Conservation (phyloP, 2,113 vertebrate genomes). For the Chaetorhynchus papuensis region DNA sequence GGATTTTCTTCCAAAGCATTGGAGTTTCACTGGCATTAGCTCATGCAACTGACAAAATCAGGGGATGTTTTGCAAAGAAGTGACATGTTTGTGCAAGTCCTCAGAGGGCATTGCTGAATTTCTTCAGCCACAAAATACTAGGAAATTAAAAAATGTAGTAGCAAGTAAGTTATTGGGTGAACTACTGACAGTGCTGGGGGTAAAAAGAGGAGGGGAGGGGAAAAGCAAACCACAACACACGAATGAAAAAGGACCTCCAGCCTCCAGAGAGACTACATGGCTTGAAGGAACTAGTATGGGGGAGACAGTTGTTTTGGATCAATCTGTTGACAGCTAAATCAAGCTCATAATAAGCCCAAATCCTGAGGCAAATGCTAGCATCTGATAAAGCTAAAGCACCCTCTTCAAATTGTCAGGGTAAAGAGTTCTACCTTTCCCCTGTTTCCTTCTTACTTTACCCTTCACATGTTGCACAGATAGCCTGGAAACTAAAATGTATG, state of each 20-base stretch:
- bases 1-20: conserved; percentile 40
- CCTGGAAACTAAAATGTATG: background rate
- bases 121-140: background rate
- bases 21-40: conserved; percentile 35
- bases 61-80: background rate
- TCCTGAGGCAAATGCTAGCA: background rate
- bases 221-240: background rate
- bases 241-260: background rate
- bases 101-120: conserved; percentile 19
- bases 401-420: background rate
- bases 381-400: background rate
- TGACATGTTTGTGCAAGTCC: conserved; percentile 5
- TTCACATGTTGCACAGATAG: fast-evolving
- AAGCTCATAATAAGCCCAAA: background rate
- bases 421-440: background rate
- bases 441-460: background rate
- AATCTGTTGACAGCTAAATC: background rate
- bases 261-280: background rate
- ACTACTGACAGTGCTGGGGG: background rate
- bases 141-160: background rate
- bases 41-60: conserved; percentile 31
- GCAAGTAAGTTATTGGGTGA: background rate
- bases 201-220: fast-evolving
- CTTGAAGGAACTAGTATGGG: background rate
- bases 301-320: background rate